These are phyloP conservation scores for Etia nguti DNA, from an alignment of 2,113 vertebrate genomes.

Conservation along the genomic window DNA sequence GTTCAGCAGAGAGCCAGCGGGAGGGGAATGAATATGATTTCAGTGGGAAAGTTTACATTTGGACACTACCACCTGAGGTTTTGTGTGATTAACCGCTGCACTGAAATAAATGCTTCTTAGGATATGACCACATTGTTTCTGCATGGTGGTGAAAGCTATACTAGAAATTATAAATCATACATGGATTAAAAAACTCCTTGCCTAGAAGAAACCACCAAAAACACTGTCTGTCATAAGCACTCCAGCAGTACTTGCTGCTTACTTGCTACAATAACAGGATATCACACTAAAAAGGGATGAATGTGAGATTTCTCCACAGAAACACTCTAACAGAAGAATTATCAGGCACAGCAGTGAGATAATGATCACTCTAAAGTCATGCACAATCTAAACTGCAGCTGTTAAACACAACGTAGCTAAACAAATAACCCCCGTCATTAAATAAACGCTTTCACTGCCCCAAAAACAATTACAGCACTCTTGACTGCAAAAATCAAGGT, in stretches of 20 bases:
- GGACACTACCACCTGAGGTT: neutral
- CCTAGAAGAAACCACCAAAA: slow-evolving; percentile 1
- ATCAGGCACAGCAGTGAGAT: neutral
- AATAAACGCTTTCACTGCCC: slow-evolving; percentile 1
- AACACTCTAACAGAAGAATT: neutral
- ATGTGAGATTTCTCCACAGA: neutral
- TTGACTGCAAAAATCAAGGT: neutral
- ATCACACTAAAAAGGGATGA: neutral
- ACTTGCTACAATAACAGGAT: neutral
- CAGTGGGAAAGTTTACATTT: neutral
- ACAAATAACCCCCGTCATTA: neutral
- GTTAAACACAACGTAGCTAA: neutral
- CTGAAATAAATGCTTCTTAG: neutral
- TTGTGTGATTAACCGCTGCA: neutral
- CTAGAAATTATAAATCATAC: slow-evolving; percentile 18
- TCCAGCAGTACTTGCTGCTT: neutral
- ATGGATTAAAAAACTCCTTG: neutral
- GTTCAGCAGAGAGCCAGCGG: neutral
- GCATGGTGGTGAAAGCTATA: neutral
- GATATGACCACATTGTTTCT: neutral
- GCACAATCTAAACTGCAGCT: neutral
- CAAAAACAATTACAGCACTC: neutral
- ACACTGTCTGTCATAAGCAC: neutral
- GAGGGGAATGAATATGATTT: neutral
- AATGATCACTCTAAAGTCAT: neutral